Conservation (phyloP, 2,797 vertebrate genomes). For the Cheirogaleus major region DNA sequence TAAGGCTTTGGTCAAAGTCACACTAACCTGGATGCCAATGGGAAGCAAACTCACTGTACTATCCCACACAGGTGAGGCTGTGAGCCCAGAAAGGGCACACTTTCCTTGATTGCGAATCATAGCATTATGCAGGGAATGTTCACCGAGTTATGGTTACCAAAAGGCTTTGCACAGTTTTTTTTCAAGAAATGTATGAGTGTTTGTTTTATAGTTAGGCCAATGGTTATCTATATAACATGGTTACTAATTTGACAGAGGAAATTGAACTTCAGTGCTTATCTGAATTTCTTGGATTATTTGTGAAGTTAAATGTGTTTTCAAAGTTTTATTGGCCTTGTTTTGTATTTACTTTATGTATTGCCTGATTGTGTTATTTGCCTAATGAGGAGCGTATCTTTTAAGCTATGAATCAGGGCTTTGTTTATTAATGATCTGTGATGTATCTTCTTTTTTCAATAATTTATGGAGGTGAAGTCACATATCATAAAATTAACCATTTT, state of each 20-base stretch:
- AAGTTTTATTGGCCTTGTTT: not conserved
- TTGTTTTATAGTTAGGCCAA: not conserved
- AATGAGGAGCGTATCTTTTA: not conserved
- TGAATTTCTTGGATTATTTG: not conserved
- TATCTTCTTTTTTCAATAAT: not conserved
- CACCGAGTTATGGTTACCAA: not conserved
- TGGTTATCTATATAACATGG: not conserved
- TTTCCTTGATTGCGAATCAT: not conserved
- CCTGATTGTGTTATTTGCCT: not conserved
- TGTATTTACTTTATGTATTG: not conserved
- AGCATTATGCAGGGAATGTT: not conserved
- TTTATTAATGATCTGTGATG: not conserved
- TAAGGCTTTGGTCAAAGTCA: not conserved
- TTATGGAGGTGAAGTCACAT: not conserved
- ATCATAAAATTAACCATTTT: not conserved
- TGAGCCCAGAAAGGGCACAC: not conserved
- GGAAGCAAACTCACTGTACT: not conserved
- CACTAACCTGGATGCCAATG: accelerated
- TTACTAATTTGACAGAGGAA: not conserved
- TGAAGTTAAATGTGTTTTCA: not conserved
- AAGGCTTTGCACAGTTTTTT: not conserved
- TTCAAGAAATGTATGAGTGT: not conserved
- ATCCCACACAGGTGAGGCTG: not conserved
- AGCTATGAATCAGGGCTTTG: not conserved
- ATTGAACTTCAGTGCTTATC: not conserved